Percentiles rank a stretch among this genome's conserved stretches.
phyloP scores from a whole-genome alignment of 2,888 invertebrate species.

The Mycalesis mineus region DNA sequence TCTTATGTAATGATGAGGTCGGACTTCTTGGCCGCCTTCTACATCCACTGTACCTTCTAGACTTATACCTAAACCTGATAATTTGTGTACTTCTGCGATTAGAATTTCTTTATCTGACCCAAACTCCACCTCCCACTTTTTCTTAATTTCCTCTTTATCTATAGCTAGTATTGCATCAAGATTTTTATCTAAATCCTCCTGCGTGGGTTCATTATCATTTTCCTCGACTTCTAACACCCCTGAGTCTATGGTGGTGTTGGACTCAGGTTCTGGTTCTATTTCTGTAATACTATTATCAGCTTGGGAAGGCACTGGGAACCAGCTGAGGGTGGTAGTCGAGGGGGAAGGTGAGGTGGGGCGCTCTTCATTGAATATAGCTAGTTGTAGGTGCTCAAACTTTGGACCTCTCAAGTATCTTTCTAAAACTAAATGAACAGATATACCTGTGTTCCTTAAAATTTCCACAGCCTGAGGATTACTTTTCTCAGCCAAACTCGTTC shows the following conservation, averaged over 20 bases:
- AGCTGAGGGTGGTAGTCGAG: conserved; percentile 89
- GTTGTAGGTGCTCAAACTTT: conserved; percentile 93
- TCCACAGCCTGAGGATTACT: conserved; percentile 99
- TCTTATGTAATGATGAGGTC: conserved; percentile 99
- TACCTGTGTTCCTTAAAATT: conserved; percentile 94
- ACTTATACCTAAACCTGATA: conserved; percentile 96
- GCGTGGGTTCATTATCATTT: conserved; percentile 69
- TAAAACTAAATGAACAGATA: conserved; percentile 91
- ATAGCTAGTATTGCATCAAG: conserved; percentile 79
- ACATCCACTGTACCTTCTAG: conserved; percentile 99
- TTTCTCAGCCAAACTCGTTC: conserved; percentile 90
- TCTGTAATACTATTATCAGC: conserved; percentile 76
- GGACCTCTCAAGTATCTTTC: conserved; percentile 96
- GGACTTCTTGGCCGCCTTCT: conserved; percentile 95
- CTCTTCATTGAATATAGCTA: conserved; percentile 85
- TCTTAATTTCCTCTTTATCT: conserved; percentile 81
- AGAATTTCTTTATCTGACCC: conserved; percentile 91
- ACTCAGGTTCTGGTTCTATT: conserved; percentile 88
- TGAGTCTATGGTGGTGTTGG: conserved; percentile 89
- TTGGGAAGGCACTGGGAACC: conserved; percentile 88
- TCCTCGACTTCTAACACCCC: conserved; percentile 80
- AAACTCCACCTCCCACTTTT: conserved; percentile 88
- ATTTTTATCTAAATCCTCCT: conserved; percentile 67
- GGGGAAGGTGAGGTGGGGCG: conserved; percentile 82
- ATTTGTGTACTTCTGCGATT: conserved; percentile 94